Conservation (phyloP, 2,888 invertebrate genomes). For the Biston stratarius region DNA sequence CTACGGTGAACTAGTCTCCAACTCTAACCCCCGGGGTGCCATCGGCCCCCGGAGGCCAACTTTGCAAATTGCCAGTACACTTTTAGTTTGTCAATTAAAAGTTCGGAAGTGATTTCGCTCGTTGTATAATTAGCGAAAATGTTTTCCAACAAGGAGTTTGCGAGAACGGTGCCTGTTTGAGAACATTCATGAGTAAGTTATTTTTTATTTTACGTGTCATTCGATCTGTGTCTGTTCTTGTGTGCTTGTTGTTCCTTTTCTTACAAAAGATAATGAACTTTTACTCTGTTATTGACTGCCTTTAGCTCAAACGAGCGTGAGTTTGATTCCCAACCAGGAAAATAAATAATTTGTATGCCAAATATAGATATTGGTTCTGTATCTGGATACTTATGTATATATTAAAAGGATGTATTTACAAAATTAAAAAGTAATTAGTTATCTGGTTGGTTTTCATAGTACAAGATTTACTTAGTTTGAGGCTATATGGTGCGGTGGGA, state of each 20-base stretch:
- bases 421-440: too few relatives aligned
- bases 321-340: too few relatives aligned
- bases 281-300: not conserved
- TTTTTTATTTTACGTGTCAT: slow-evolving; percentile 6
- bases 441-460: too few relatives aligned
- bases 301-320: too few relatives aligned
- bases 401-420: too few relatives aligned
- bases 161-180: slow-evolving; percentile 38
- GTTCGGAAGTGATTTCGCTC: slow-evolving; percentile 56
- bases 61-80: slow-evolving; percentile 43
- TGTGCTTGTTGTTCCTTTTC: not conserved
- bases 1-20: slow-evolving; percentile 57
- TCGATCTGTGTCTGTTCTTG: not conserved
- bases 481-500: too few relatives aligned
- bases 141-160: slow-evolving; percentile 34
- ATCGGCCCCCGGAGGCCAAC: slow-evolving; percentile 64
- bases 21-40: slow-evolving; percentile 63
- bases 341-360: too few relatives aligned
- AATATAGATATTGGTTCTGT: too few relatives aligned
- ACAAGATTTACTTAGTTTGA: too few relatives aligned
- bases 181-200: slow-evolving; percentile 55
- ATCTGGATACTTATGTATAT: too few relatives aligned
- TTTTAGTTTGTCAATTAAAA: slow-evolving; percentile 66
- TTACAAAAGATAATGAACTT: not conserved
- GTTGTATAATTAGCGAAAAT: slow-evolving; percentile 62